Conservation (phyloP, 2,888 invertebrate species). For the Epinotia bilunana region DNA sequence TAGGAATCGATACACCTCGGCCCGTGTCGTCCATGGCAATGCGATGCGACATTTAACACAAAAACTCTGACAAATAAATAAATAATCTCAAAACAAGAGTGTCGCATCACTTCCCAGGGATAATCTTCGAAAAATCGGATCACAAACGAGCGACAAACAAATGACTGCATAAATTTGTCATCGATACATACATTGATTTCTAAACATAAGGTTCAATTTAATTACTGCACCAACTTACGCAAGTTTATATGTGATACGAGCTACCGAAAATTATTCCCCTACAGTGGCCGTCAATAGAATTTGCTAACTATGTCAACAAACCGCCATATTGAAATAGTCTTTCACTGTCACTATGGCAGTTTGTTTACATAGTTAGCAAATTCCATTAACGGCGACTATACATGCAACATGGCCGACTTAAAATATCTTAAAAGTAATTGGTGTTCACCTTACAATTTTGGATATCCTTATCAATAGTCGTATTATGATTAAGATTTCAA, state of each 20-base stretch:
- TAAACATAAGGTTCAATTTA: background rate
- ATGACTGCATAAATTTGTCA: background rate
- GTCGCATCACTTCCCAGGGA: slow-evolving; percentile 2
- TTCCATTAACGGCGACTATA: too few relatives aligned
- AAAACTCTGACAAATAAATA: slow-evolving; percentile 11
- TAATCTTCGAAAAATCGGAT: background rate
- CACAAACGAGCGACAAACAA: background rate
- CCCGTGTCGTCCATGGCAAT: background rate
- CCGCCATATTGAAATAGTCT: too few relatives aligned
- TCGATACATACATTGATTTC: background rate
- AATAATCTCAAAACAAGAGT: slow-evolving; percentile 25
- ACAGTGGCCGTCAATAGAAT: too few relatives aligned
- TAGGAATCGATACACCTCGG: slow-evolving; percentile 19
- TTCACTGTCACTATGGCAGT: too few relatives aligned
- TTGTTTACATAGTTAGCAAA: too few relatives aligned
- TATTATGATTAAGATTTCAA: slow-evolving; percentile 28
- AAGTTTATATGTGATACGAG: slow-evolving; percentile 26
- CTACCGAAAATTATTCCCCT: slow-evolving; percentile 43
- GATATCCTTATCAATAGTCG: slow-evolving; percentile 44
- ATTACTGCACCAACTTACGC: background rate
- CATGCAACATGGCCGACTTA: slow-evolving; percentile 39
- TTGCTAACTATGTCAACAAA: too few relatives aligned
- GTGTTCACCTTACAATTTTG: slow-evolving; percentile 68
- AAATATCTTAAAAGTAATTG: slow-evolving; percentile 59
- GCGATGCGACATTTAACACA: background rate